phyloP scores from a whole-genome alignment of 1,140 invertebrate genomes.

The Xylocopa sonorina region DNA sequence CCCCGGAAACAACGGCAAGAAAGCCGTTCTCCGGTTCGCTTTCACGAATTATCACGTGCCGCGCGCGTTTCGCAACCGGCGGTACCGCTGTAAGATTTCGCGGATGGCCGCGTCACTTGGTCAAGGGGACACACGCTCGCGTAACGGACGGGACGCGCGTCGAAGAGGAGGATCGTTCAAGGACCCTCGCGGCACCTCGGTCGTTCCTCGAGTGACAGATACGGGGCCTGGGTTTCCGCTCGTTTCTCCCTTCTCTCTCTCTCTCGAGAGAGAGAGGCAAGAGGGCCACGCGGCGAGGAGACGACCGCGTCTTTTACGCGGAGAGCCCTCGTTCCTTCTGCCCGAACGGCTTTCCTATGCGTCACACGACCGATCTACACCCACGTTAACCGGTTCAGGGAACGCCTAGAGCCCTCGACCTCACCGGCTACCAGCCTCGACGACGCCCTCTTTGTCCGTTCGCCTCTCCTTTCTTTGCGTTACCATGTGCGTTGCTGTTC shows the following conservation, averaged over 20 bases:
- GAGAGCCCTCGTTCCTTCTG: conserved; percentile 37
- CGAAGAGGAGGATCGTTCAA: conserved; percentile 24
- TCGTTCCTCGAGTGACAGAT: conserved; percentile 73
- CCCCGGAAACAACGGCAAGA: neutral
- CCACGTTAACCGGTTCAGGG: conserved; percentile 51
- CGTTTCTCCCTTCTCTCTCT: conserved; percentile 20
- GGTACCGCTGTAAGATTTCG: neutral
- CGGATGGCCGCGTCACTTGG: neutral
- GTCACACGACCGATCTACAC: conserved; percentile 66
- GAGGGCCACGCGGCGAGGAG: conserved; percentile 37
- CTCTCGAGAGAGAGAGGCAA: too few species aligned
- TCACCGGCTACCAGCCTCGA: too few species aligned
- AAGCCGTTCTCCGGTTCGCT: neutral
- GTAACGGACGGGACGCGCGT: neutral
- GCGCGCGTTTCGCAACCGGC: neutral
- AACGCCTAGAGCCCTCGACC: conserved; percentile 17
- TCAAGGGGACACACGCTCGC: conserved; percentile 9
- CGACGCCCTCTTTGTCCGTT: neutral
- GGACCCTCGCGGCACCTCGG: conserved; percentile 65
- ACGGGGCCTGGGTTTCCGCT: conserved; percentile 51
- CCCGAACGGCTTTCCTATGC: conserved; percentile 65
- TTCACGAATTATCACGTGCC: conserved; percentile 23
- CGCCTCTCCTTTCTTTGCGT: neutral
- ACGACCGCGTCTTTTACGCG: conserved; percentile 32
- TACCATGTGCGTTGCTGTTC: neutral